These are phyloP conservation scores for Anneissia japonica DNA, from an alignment of 35 echinoderm and acorn worm species.

Conservation along the genomic window DNA sequence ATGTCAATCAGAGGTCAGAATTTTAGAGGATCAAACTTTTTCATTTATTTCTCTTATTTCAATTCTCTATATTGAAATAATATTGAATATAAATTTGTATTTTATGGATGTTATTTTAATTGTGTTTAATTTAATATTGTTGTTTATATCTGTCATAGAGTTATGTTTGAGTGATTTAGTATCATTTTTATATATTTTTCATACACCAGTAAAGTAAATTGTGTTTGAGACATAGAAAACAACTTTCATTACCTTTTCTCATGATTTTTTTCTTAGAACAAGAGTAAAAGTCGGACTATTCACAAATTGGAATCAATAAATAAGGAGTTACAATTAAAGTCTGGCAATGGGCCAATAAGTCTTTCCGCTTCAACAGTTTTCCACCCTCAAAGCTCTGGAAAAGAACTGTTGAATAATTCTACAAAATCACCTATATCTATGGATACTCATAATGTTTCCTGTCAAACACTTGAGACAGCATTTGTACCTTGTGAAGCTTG, in stretches of 20 bases:
- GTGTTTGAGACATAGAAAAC: no score
- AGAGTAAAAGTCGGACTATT: constrained; percentile 61
- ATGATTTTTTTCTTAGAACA: constrained; percentile 47
- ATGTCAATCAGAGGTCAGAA: constrained; percentile 68
- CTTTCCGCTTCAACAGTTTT: background rate
- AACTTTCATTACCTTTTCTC: background rate
- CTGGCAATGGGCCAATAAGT: background rate
- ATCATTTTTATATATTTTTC: no score
- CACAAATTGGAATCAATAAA: constrained; percentile 82
- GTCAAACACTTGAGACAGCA: constrained; percentile 85
- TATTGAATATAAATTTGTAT: no score
- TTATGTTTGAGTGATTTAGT: background rate
- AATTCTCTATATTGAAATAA: no score
- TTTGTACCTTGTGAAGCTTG: constrained; percentile 96
- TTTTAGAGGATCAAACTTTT: no score
- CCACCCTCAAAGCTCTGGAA: background rate
- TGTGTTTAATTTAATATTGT: no score
- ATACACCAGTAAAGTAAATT: no score
- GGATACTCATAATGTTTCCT: constrained; percentile 67
- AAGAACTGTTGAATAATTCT: no score
- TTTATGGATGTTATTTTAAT: no score
- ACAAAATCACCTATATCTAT: no score
- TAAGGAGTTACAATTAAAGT: constrained; percentile 59
- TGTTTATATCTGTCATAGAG: background rate
- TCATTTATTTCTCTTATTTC: no score